Evolutionary conservation across 2,797 vertebrate genomes (phyloP), one percentile per base, ranked within the genome.

Genomic region (Furcifer pardalis): DNA sequence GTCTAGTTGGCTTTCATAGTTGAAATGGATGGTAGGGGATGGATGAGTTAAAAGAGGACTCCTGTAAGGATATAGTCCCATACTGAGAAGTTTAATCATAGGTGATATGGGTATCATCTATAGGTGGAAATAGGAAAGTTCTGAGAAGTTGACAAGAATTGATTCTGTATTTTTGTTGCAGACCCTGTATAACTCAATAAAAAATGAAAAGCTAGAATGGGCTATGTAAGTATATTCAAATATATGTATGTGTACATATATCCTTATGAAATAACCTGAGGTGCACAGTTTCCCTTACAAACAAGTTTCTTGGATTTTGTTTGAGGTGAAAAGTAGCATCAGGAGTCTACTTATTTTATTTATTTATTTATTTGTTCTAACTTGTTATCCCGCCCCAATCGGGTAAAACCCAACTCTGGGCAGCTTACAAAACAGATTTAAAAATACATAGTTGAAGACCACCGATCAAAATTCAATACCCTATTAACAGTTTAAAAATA

Each of bases 181-280:
- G 98, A 95, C 97, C 76, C 96, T 99, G 75, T 99, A 99, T 91
- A 99, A 98, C 95, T 99, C 98, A 46, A 99, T 99, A 96, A 99
- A 98, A 96, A 99, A 99, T 62, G 98, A 99, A 94, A 99, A 99
- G 94, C 97, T 99, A 46, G 98, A 99, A 92, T 99, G 98, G 98
- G 98, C 98, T 79, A 97, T 99, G 98, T 99, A 95, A 99, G 98
- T 98, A 96, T 83, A 68, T 87, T 30, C 65, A 40, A 23, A 32
- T 32, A 21, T n/a, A 44, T 62, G 37, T 62, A 59, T 42, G 37
- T 52, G 59, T 35, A 49, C 7, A 30, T 62, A 37, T 65, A 65
- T 65, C 1, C 27, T 32, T 75, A 72, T 83, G 35, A 56, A 83
- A 52, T 32, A 19, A 63, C 32, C 71, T 78, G 30, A 78, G 65